Base-by-base conservation (phyloP, 1,140 invertebrate genomes). In the Eubasilissa regina region DNA sequence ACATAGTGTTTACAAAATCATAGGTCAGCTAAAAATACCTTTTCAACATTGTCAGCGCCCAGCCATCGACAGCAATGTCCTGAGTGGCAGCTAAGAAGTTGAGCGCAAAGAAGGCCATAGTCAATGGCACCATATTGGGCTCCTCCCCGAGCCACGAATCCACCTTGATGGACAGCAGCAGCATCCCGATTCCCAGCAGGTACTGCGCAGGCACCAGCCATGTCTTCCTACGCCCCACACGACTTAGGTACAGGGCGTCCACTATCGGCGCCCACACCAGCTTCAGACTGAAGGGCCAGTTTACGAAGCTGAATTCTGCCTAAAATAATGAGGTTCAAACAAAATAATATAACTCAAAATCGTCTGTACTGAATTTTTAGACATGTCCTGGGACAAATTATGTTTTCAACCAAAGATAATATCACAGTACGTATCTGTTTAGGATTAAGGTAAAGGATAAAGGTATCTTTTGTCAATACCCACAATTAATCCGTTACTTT, bases 41-140 rank as follows among this genome's bases (percentile, higher is more conserved):
- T 86, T 97, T 96, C 3, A 99, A 89, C 96, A 99, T 99, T 3
- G 98, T 99, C 0, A 99, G 89, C 1, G 98, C 98, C 99, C 99
- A 99, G 3, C 99, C 99, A 92, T 99, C 99, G 0, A 99, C 98
- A 74, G 98, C 98, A 86, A 99, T 99, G 88, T 99, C 99, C 90
- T 99, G 99, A 21, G 98, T 99, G 1, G 99, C 98, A 12, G 98
- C 98, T 68, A 99, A 90, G 84, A 99, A 98, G 85, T 99, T 99
- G 0, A 99, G 89, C 70, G 92, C 89, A 85, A 99, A 96, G 89
- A 99, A 99, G 64, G 97, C 90, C 19, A 91, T 83, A 8, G 97
- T 98, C 6, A 99, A 88, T 43, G 95, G 86, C 43, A 90, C 90
- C 70, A 99, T 95, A 85, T 95, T 94, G 0, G 97, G 96, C 47